phyloP scores from a whole-genome alignment of 2,797 vertebrate genomes.

The Sebastes oblongus region DNA sequence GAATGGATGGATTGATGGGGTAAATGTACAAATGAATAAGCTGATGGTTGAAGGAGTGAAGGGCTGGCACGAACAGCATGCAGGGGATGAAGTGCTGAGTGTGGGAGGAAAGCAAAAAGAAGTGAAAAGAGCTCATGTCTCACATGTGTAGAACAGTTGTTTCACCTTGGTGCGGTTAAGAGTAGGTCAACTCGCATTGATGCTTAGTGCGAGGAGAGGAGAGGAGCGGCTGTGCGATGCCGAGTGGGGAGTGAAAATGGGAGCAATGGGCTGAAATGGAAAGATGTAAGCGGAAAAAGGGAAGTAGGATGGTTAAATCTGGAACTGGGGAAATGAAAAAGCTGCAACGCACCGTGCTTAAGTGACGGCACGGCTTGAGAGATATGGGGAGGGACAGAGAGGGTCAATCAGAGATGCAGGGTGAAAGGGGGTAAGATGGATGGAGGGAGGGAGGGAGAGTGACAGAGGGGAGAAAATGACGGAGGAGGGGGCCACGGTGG shows the following conservation, averaged over 20 bases:
- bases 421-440: slow-evolving; percentile 42
- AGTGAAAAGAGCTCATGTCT: slow-evolving; percentile 45
- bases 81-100: neutral
- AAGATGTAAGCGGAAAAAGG: slow-evolving; percentile 27
- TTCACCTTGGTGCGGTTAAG: slow-evolving; percentile 62
- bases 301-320: slow-evolving; percentile 48
- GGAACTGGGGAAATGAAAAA: slow-evolving; percentile 54
- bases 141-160: slow-evolving; percentile 60
- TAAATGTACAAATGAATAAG: slow-evolving; percentile 31
- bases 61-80: neutral
- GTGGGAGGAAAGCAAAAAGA: neutral
- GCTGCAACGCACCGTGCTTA: slow-evolving; percentile 40
- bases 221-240: slow-evolving; percentile 35
- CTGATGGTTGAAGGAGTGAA: slow-evolving; percentile 1
- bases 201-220: slow-evolving; percentile 46
- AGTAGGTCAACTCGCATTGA: slow-evolving; percentile 68
- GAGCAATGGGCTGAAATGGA: slow-evolving; percentile 56
- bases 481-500: slow-evolving; percentile 39
- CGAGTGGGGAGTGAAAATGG: slow-evolving; percentile 51
- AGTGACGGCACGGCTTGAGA: slow-evolving; percentile 57
- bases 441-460: slow-evolving; percentile 40
- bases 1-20: slow-evolving; percentile 35
- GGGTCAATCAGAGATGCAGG: slow-evolving; percentile 61
- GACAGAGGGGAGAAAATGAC: slow-evolving; percentile 57
- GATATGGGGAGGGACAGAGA: slow-evolving; percentile 49